A percentile compares a stretch with the other conserved stretches of the same genome.
Evolutionary conservation across 2,113 vertebrate genomes (phyloP).

Genomic region (Phycodurus eques): DNA sequence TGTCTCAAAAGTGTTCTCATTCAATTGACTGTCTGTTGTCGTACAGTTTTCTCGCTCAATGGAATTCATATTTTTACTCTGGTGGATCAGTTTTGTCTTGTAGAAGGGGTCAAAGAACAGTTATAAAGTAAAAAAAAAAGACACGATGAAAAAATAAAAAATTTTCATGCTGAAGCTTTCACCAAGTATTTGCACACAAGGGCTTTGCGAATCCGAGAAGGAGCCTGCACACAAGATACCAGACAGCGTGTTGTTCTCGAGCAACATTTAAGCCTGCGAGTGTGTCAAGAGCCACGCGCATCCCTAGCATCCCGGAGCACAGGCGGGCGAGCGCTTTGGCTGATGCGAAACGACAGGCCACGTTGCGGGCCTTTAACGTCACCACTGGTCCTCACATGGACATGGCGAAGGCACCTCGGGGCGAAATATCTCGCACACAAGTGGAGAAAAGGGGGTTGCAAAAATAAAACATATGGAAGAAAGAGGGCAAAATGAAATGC

Average conservation of each 20-base stretch:
- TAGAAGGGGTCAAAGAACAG: constrained; percentile 6
- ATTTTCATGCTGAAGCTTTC: constrained; percentile 19
- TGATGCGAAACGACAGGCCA: constrained; percentile 70
- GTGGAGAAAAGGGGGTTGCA: constrained; percentile 19
- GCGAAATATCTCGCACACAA: constrained; percentile 43
- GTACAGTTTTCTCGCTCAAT: neutral
- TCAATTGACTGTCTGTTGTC: too few species aligned
- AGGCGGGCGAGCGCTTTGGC: constrained; percentile 39
- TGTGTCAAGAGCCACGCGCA: constrained; percentile 23
- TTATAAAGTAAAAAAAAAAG: constrained; percentile 23
- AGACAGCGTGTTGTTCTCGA: constrained; percentile 34
- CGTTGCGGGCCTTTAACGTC: constrained; percentile 68
- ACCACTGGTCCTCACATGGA: constrained; percentile 68
- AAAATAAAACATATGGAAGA: constrained; percentile 30
- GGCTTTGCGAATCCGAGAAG: constrained; percentile 32
- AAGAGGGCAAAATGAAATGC: constrained; percentile 7
- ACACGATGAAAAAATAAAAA: neutral
- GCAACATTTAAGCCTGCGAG: constrained; percentile 26
- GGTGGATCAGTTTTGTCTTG: constrained; percentile 34
- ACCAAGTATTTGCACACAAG: constrained; percentile 13
- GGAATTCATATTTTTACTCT: neutral
- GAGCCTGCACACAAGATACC: constrained; percentile 31
- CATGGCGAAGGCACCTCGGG: constrained; percentile 60
- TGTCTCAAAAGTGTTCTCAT: too few species aligned
- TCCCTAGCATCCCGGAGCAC: constrained; percentile 19